Base-by-base conservation (phyloP, 2,888 invertebrate genomes). In the Pseudococcus viburni region DNA sequence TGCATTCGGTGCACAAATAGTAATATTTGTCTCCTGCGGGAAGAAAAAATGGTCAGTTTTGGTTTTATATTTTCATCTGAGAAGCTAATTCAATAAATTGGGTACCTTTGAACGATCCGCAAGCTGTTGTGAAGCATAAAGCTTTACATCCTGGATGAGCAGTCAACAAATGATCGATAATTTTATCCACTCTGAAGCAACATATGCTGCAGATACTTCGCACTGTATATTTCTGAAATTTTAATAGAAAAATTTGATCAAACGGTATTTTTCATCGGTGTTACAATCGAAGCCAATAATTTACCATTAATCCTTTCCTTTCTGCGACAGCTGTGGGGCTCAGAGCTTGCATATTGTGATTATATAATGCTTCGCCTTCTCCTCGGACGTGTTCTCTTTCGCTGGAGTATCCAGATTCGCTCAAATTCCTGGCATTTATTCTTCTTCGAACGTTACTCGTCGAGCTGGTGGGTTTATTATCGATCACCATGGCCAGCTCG, bases 371-470 rank as follows among this genome's bases (percentile, higher is more conserved):
- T 89, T 92, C 91, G 0, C 91, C 92, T 89, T 92, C 93, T 5
- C 92, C 92, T 88, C 92, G 90, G 8, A 93, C 92, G 86, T 92
- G 92, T 89, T 92, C 91, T 68, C 93, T 90, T 89, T 91, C 91
- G n/a, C 51, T 87, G 3, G 87, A 87, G 55, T 80, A 55, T n/a
- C 77, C 87, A 22, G 80, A 87, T 26, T 87, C 87, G 33, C 33
- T 80, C 3, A 80, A 80, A 87, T 87, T 87, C 0, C 87, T 22
- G 83, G 73, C 77, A 39, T 87, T 77, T 33, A 77, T 77, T 80
- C 77, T 80, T 55, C 87, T 68, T 8, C 87, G 51, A 51, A 87
- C 55, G 77, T 77, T 87, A 77, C 80, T 87, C 26, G 87, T 46
- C 9, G 59, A 59, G 12, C 33, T 87, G 46, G 59, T 48, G 6